Base-by-base conservation (phyloP, 2,797 vertebrate species). In the Microtus obscurus region DNA sequence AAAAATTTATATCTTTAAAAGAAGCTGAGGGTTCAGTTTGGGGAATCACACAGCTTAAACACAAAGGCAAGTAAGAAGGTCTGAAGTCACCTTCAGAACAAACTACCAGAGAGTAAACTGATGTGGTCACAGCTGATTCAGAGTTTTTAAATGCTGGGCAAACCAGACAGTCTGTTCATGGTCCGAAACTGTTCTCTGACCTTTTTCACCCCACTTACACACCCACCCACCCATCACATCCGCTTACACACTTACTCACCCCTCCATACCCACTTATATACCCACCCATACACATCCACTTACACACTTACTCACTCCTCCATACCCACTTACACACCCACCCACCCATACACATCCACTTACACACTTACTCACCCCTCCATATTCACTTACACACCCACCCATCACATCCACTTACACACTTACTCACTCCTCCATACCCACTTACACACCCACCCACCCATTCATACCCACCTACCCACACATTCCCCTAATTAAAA, bases 1-100 rank as follows among this genome's bases (percentile, higher is more conserved):
- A 82, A 87, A 92, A 95, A 96, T 87, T 10, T 59, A 53, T 81
- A 37, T 4, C 78, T 86, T 94, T 86, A 73, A 80, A 67, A 80
- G 48, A 25, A 74, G 11, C 80, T 79, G 43, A 63, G 13, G 29
- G 11, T 40, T 63, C 76, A 51, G 5, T 86, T 74, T 78, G 63
- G 81, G 37, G 71, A 81, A 19, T 6, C 14, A 43, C 27, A 23
- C 59, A 85, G 74, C 5, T 71, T 82, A 81, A 95, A 85, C 34
- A 27, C 17, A 63, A 87, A 69, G 40, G 25, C 43, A 83, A 19
- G 10, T 85, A 89, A 27, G 85, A 79, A 76, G 11, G 21, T 1
- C 19, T 61, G 43, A 91, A 4, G 11, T 77, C 17, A 89, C n/a
- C 10, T 67, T 94, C 21, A 53, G 63, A 73, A 51, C 23, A 74